Conservation (phyloP, 2,797 vertebrate species). For the Falco columbarius region DNA sequence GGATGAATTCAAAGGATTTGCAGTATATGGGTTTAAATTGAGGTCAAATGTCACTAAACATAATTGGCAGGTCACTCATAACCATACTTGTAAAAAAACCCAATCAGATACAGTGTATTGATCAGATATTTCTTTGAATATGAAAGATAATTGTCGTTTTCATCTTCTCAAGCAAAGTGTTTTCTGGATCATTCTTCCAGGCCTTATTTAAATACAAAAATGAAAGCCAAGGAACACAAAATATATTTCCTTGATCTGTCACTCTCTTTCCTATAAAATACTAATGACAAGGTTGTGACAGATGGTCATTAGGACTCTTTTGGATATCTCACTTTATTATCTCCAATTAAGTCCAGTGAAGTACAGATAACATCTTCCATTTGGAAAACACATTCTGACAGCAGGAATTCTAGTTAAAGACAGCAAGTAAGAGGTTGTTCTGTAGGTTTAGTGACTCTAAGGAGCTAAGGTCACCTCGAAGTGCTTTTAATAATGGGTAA, state of each 20-base stretch:
- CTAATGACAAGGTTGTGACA: not conserved
- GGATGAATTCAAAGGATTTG: not conserved
- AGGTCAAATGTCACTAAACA: not conserved
- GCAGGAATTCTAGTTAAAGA: not conserved
- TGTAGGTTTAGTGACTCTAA: not conserved
- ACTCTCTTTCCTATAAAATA: not conserved
- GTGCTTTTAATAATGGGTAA: not conserved
- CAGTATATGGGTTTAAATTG: not conserved
- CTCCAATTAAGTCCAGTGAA: not conserved
- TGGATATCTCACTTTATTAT: not conserved
- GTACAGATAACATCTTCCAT: not conserved
- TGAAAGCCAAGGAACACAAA: not conserved
- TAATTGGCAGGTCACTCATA: not conserved
- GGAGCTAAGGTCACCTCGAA: not conserved
- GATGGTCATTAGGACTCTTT: not conserved
- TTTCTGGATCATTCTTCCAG: not conserved
- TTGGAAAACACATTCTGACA: not conserved
- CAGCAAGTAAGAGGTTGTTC: not conserved
- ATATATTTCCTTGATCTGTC: not conserved
- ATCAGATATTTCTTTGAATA: not conserved
- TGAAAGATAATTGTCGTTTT: not conserved
- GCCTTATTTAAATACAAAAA: not conserved
- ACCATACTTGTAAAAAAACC: not conserved
- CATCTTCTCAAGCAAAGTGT: not conserved
- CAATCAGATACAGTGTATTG: not conserved